Conservation (phyloP, 2,113 vertebrate genomes). For the Cryptomyrus ogoouensis region DNA sequence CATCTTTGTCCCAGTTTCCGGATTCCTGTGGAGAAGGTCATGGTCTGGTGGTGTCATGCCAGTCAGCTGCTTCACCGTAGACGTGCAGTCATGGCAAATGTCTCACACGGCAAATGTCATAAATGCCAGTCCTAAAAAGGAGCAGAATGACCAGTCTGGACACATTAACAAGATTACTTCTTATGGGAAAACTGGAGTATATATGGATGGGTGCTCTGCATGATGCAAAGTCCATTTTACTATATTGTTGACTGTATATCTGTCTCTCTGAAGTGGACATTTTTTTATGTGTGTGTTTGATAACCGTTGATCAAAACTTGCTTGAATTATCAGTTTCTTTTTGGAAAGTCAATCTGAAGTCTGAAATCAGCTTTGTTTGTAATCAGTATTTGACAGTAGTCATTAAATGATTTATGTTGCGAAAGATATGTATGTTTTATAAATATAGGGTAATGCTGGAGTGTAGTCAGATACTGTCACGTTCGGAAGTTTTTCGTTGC, state of each 20-base stretch:
- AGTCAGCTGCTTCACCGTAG: not conserved
- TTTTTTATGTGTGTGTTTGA: not conserved
- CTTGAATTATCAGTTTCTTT: not conserved
- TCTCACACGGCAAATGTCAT: not conserved
- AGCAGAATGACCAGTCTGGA: not conserved
- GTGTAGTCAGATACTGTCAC: not conserved
- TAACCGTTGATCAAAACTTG: not conserved
- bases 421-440: not conserved
- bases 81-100: not conserved
- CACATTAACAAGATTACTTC: not conserved
- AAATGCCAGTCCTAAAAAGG: not conserved
- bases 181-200: not conserved
- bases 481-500: not conserved
- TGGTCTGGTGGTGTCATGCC: not conserved
- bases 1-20: not conserved
- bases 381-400: not conserved
- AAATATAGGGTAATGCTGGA: not conserved
- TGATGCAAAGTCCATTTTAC: not conserved
- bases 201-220: not conserved
- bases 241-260: not conserved
- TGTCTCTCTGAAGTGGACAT: not conserved
- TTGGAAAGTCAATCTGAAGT: not conserved
- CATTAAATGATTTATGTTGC: not conserved
- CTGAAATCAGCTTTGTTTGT: not conserved
- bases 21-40: not conserved